A percentile compares a stretch with the other conserved stretches of the same genome.
Conservation (phyloP, 1,140 invertebrate genomes). For the Drosophila baimaii region DNA sequence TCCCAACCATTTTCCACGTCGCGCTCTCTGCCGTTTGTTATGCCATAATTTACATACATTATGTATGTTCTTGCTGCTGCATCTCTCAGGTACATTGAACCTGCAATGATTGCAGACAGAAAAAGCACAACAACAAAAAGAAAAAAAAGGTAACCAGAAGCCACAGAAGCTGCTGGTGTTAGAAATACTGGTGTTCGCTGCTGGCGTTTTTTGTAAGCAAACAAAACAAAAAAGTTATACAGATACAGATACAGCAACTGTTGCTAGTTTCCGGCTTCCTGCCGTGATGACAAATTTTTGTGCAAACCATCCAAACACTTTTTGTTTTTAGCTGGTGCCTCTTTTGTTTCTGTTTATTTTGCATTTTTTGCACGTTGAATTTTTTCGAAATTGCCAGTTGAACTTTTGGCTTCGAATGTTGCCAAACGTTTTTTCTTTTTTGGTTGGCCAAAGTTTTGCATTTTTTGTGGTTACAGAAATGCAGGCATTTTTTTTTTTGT, state of each 20-base stretch:
- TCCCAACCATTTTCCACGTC: constrained; percentile 11
- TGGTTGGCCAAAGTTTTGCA: not conserved
- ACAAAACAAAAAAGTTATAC: constrained; percentile 58
- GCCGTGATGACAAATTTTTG: constrained; percentile 73
- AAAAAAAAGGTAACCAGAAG: constrained; percentile 23
- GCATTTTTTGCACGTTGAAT: constrained; percentile 5
- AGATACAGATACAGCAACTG: constrained; percentile 65
- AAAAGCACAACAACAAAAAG: constrained; percentile 10
- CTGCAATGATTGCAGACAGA: constrained; percentile 65
- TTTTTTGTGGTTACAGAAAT: constrained; percentile 11
- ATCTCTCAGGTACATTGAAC: constrained; percentile 76
- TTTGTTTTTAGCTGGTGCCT: constrained; percentile 14
- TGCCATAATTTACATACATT: constrained; percentile 81
- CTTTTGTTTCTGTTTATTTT: constrained; percentile 1
- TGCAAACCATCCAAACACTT: constrained; percentile 49
- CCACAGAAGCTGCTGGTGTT: constrained; percentile 16
- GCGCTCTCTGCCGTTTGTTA: constrained; percentile 50
- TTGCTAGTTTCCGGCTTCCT: constrained; percentile 80
- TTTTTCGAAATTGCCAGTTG: constrained; percentile 41
- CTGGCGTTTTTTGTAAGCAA: constrained; percentile 12
- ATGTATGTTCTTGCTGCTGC: constrained; percentile 64
- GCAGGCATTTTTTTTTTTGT: not conserved
- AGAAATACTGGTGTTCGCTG: constrained; percentile 12
- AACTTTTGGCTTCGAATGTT: constrained; percentile 32
- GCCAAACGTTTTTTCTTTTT: constrained; percentile 14